Percentiles rank a stretch among this genome's conserved stretches.
Evolutionary conservation across 2,113 vertebrate species (phyloP).

Genomic region (Hemibagrus wyckioides): DNA sequence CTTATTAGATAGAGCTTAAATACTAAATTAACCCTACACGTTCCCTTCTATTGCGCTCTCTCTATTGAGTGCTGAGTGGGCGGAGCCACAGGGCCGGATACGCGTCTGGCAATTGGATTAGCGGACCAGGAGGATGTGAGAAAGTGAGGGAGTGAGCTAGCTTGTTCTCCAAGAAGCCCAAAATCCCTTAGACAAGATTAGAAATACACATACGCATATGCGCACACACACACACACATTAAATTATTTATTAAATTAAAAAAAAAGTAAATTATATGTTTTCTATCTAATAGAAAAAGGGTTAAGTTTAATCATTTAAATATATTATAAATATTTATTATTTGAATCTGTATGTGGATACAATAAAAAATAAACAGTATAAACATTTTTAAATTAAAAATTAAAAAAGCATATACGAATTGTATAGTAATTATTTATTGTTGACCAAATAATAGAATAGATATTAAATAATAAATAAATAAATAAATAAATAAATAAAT

Average conservation of each 20-base stretch:
- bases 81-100: neutral
- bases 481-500: too few relatives aligned
- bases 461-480: neutral
- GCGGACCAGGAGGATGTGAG: neutral
- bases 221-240: neutral
- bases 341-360: too few relatives aligned
- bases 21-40: neutral
- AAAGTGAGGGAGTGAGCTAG: neutral
- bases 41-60: neutral
- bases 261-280: too few relatives aligned
- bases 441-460: neutral
- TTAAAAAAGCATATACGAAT: too few relatives aligned
- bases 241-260: too few relatives aligned
- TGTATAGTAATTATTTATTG: too few relatives aligned
- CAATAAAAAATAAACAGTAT: too few relatives aligned
- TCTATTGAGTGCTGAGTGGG: conserved; percentile 13
- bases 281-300: too few relatives aligned
- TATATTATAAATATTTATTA: too few relatives aligned
- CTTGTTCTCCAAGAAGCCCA: neutral
- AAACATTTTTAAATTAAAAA: too few relatives aligned
- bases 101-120: conserved; percentile 34
- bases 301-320: too few relatives aligned
- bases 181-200: neutral
- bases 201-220: neutral
- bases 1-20: neutral